Percentiles rank a stretch among this genome's conserved stretches.
These are phyloP conservation scores for Zygogramma bicolorata DNA, from an alignment of 2,888 invertebrate genomes.

Conservation along the genomic window DNA sequence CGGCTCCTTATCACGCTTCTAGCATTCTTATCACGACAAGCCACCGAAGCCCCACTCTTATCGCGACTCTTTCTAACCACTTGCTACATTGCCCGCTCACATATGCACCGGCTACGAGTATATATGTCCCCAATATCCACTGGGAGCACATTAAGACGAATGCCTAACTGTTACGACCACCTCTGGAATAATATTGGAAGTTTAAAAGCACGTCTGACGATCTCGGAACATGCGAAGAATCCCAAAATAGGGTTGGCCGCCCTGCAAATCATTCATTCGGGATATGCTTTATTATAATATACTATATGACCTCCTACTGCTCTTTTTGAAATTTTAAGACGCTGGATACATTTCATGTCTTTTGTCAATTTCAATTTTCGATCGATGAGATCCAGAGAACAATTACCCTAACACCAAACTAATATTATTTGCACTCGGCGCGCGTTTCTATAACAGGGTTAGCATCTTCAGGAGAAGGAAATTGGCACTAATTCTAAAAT, in stretches of 20 bases:
- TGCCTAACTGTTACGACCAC: constrained; percentile 52
- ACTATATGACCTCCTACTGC: no score
- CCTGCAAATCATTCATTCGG: background rate
- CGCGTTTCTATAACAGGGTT: no score
- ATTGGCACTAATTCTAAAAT: no score
- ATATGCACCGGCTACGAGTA: constrained; percentile 47
- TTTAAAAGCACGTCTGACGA: background rate
- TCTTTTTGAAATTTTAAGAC: no score
- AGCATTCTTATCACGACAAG: constrained; percentile 66
- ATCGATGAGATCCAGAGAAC: no score
- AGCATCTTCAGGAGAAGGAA: no score
- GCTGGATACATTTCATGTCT: no score
- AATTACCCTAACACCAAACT: no score
- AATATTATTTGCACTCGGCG: no score
- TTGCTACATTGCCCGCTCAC: constrained; percentile 50
- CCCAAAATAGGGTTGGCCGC: background rate
- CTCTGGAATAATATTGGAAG: constrained; percentile 41
- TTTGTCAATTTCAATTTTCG: no score
- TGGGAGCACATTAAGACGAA: constrained; percentile 55
- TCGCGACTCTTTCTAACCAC: constrained; percentile 62
- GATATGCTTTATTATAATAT: no score
- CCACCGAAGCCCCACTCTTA: constrained; percentile 60
- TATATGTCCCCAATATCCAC: constrained; percentile 56
- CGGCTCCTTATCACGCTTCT: constrained; percentile 63
- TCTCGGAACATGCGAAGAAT: background rate